Base-by-base conservation (phyloP, 2,113 vertebrate species). In the Phasianus colchicus region DNA sequence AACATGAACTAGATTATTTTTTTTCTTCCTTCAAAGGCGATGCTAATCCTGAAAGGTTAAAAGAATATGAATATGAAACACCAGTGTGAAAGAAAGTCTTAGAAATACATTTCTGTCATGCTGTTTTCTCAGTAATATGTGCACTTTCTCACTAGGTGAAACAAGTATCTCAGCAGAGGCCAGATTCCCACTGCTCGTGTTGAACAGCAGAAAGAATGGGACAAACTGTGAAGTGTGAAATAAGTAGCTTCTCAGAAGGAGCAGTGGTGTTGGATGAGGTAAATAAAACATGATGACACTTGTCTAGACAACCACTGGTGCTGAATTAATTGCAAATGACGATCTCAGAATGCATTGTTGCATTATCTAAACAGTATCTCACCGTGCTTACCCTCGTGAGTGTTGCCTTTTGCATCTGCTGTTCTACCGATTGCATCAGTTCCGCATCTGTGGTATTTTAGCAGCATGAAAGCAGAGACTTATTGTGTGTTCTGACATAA, bases 221-320 rank as follows among this genome's bases (percentile, higher is more conserved):
- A 65, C 64, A 80, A 71, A 86, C 60, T 83, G 82, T 80, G 91
- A 93, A 77, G 32, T 88, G 40, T 74, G 79, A 92, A 91, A 74
- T 83, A 89, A 92, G 64, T 14, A 93, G 43, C 34, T 92, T 77
- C 85, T 88, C 67, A 64, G 45, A 79, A 92, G 36, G 30, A 86
- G 42, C 34, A 52, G 18, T 83, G 36, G 15, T 88, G 34, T 63
- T 88, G 71, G 34, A 61, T 76, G 71, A 87, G 25, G 60, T 91
- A 92, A 96, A 94, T 87, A 91, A 95, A 95, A 92, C 78, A 87
- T 87, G 55, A 90, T 92, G 55, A 84, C 82, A 67, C 42, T 66
- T 83, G 67, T 92, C 87, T 67, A 83, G 78, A 88, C 60, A 95
- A 36, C 50, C 40, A 67, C 50, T 57, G 47, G 64, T 65, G 57